phyloP scores from a whole-genome alignment of 2,888 invertebrate genomes.

The Oxyteleia sp. region DNA sequence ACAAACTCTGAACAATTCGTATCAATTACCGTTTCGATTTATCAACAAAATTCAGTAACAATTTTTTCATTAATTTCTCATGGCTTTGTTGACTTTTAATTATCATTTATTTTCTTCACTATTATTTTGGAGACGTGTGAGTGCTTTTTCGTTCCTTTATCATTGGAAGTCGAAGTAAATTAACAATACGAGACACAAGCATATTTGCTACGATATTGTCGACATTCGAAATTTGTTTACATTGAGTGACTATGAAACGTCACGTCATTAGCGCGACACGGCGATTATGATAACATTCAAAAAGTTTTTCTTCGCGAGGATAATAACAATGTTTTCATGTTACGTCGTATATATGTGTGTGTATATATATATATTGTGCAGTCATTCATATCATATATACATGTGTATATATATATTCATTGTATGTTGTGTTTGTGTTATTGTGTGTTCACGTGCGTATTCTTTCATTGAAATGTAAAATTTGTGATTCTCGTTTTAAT shows the following conservation, averaged over 20 bases:
- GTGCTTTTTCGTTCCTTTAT: neutral
- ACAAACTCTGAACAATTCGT: constrained; percentile 40
- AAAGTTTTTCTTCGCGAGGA: constrained; percentile 34
- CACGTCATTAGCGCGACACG: constrained; percentile 23
- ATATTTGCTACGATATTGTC: constrained; percentile 19
- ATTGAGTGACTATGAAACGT: constrained; percentile 55
- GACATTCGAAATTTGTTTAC: constrained; percentile 52
- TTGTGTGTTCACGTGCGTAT: constrained; percentile 16
- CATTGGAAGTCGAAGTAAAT: constrained; percentile 21
- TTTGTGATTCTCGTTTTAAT: constrained; percentile 28
- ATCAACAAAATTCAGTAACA: constrained; percentile 18
- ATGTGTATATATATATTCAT: constrained; percentile 37
- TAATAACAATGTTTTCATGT: constrained; percentile 40
- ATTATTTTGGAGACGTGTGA: neutral
- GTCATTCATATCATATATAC: too few relatives aligned
- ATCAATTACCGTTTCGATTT: constrained; percentile 2
- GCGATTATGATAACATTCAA: constrained; percentile 47
- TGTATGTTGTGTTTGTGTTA: constrained; percentile 14
- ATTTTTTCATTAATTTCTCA: neutral
- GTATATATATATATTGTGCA: too few relatives aligned
- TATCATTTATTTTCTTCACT: neutral
- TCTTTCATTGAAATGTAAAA: constrained; percentile 8
- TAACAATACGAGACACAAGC: constrained; percentile 16
- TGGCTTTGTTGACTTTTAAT: neutral
- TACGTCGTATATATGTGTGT: too few relatives aligned